phyloP scores from a whole-genome alignment of 1,140 invertebrate genomes.

The Calliphora vicina region DNA sequence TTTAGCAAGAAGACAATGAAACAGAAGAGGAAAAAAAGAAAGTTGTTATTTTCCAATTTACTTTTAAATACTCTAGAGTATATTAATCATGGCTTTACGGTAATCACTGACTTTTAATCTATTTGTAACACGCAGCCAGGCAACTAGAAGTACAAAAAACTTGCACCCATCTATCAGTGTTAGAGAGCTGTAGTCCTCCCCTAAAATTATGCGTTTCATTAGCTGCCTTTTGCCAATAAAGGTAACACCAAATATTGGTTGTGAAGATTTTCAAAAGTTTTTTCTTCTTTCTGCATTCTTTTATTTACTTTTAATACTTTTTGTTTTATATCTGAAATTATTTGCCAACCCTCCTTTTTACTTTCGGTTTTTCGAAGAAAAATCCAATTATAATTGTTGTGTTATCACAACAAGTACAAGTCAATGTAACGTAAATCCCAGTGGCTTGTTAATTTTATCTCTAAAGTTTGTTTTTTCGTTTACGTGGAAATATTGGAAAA shows the following conservation, averaged over 20 bases:
- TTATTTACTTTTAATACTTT: constrained; percentile 35
- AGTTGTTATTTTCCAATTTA: constrained; percentile 32
- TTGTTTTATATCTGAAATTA: neutral
- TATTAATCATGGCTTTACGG: constrained; percentile 31
- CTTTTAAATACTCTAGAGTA: constrained; percentile 28
- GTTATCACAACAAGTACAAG: constrained; percentile 7
- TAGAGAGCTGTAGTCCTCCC: neutral
- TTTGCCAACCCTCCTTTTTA: neutral
- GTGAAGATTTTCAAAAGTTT: neutral
- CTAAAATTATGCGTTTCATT: neutral
- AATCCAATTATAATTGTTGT: constrained; percentile 32
- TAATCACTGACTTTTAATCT: constrained; percentile 34
- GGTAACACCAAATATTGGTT: neutral
- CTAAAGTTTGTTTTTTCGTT: neutral
- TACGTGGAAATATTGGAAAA: neutral
- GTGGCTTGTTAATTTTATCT: constrained; percentile 26
- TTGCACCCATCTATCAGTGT: neutral
- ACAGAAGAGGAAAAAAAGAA: neutral
- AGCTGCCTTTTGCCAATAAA: neutral
- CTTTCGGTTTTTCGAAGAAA: too few relatives aligned
- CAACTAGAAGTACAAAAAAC: neutral
- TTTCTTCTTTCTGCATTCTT: neutral
- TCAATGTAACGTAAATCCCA: neutral
- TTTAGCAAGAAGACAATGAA: neutral
- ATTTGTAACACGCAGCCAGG: neutral